Percentiles rank a stretch among this genome's conserved stretches.
Conservation (phyloP, 2,888 invertebrate genomes). For the Willowsia nigromaculata region DNA sequence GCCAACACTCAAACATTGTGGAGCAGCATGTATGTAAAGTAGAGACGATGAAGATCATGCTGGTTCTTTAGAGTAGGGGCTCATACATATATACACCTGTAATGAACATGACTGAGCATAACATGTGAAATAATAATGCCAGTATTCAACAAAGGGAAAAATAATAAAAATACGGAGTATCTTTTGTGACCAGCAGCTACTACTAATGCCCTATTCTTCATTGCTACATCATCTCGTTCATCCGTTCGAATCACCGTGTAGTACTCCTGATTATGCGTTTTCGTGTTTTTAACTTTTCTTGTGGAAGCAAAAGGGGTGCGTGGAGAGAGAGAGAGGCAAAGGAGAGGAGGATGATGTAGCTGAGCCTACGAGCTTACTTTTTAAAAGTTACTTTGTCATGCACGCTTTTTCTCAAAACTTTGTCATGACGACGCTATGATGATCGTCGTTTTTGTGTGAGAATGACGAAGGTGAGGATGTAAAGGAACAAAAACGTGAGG, state of each 20-base stretch:
- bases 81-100: neutral
- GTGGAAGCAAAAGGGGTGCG: constrained; percentile 18
- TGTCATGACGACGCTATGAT: constrained; percentile 25
- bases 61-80: neutral
- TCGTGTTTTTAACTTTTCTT: constrained; percentile 53
- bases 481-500: constrained; percentile 12
- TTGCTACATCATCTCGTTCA: neutral
- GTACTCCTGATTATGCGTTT: constrained; percentile 45
- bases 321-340: neutral
- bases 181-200: constrained; percentile 49
- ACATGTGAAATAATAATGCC: constrained; percentile 66
- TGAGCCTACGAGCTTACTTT: constrained; percentile 49
- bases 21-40: neutral
- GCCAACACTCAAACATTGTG: neutral
- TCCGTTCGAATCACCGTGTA: neutral
- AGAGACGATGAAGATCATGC: neutral
- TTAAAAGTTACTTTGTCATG: constrained; percentile 55
- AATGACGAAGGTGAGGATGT: constrained; percentile 13
- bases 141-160: constrained; percentile 19
- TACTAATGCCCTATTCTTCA: constrained; percentile 39
- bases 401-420: constrained; percentile 40
- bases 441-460: constrained; percentile 4
- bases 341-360: constrained; percentile 20
- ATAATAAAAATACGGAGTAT: constrained; percentile 6
- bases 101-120: constrained; percentile 66